A percentile compares a stretch with the other conserved stretches of the same genome.
phyloP scores from a whole-genome alignment of 2,113 vertebrate species.

The Apteryx mantelli region DNA sequence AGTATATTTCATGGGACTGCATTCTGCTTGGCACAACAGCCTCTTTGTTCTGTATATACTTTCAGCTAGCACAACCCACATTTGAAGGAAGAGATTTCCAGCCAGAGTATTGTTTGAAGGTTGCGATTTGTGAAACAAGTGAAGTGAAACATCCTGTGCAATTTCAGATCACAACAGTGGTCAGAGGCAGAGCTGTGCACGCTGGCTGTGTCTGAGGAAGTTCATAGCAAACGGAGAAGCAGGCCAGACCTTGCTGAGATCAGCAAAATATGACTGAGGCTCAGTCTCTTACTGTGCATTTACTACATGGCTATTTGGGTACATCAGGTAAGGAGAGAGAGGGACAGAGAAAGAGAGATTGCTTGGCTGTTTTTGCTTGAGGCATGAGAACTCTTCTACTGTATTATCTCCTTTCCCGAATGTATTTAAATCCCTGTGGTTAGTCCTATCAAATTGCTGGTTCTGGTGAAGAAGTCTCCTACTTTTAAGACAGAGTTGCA shows the following conservation, averaged over 20 bases:
- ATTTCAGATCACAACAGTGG: constrained; percentile 32
- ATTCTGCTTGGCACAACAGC: background rate
- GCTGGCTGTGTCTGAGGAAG: background rate
- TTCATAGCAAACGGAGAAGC: constrained; percentile 23
- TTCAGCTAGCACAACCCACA: background rate
- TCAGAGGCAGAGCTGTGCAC: background rate
- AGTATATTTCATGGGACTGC: background rate
- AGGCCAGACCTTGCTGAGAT: constrained; percentile 7
- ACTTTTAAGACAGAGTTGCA: background rate
- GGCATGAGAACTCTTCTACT: background rate
- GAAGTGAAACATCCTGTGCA: background rate
- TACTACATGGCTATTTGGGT: background rate
- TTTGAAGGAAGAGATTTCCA: background rate
- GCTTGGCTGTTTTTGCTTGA: background rate
- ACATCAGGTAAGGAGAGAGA: background rate
- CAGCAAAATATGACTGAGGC: background rate
- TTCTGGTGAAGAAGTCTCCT: background rate
- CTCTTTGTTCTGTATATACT: background rate
- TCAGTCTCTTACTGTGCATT: background rate
- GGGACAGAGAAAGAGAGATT: background rate
- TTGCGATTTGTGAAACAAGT: background rate
- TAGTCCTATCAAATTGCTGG: background rate
- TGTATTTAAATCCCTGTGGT: background rate
- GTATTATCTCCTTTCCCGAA: background rate
- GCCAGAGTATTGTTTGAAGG: constrained; percentile 7